Percentiles rank a stretch among this genome's conserved stretches.
These are phyloP conservation scores for Peromyscus attwateri DNA, from an alignment of 2,797 vertebrate species.

Conservation along the genomic window DNA sequence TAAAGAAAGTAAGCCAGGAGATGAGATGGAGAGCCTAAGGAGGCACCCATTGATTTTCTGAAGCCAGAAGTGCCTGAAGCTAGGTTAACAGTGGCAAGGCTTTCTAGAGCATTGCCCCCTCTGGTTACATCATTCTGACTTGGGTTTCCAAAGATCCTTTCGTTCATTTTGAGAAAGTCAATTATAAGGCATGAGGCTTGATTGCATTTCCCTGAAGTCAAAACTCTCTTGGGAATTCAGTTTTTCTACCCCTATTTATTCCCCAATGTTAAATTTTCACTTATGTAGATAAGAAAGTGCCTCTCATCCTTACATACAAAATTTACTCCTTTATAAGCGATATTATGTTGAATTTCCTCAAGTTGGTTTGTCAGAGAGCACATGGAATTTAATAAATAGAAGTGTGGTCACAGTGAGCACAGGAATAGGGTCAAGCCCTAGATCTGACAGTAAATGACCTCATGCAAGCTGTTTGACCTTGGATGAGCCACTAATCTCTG, in stretches of 20 bases:
- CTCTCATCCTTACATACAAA: background rate
- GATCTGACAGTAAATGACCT: background rate
- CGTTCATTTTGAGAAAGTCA: constrained; percentile 11
- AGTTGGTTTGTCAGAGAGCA: background rate
- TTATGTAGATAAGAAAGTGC: background rate
- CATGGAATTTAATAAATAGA: background rate
- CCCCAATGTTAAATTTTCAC: constrained; percentile 31
- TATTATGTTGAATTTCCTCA: background rate
- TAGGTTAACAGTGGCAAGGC: background rate
- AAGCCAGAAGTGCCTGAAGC: background rate
- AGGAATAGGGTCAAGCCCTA: background rate
- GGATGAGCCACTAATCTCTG: background rate
- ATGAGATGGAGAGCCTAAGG: background rate
- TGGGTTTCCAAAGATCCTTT: constrained; percentile 13
- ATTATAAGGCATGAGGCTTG: background rate
- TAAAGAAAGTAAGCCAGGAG: background rate
- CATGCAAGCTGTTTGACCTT: background rate
- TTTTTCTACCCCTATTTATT: constrained; percentile 46
- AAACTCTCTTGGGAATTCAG: background rate
- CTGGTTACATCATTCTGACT: background rate
- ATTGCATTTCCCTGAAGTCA: background rate
- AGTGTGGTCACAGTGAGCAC: background rate
- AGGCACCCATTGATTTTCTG: background rate
- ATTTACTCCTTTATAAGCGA: background rate
- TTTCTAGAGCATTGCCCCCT: background rate